Evolutionary conservation across 2,113 vertebrate species (phyloP).

Genomic region (Miniopterus natalensis): DNA sequence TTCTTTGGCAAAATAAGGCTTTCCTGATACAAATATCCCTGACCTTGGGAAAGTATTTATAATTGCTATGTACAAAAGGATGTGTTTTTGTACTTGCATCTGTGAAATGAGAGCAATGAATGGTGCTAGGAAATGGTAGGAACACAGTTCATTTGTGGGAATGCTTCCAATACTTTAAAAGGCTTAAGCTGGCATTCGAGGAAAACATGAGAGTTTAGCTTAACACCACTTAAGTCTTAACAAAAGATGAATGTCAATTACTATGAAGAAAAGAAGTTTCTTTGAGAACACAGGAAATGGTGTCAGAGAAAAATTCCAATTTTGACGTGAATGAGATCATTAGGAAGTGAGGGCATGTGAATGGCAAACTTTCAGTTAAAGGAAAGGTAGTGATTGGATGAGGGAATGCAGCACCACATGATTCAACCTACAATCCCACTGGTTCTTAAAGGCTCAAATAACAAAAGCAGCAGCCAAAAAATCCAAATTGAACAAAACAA

Average conservation of each 20-base stretch:
- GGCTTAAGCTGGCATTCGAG: background rate
- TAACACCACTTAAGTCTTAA: constrained; percentile 73
- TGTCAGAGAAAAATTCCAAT: constrained; percentile 70
- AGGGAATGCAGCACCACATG: background rate
- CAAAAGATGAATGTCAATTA: constrained; percentile 76
- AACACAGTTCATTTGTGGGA: constrained; percentile 66
- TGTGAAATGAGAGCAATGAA: constrained; percentile 47
- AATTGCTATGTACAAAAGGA: constrained; percentile 67
- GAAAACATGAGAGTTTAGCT: constrained; percentile 68
- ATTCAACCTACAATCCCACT: background rate
- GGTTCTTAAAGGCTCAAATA: background rate
- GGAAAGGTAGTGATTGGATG: background rate
- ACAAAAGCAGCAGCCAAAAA: background rate
- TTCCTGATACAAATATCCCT: constrained; percentile 66
- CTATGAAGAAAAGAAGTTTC: constrained; percentile 63
- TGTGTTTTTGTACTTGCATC: constrained; percentile 70
- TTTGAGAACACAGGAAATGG: constrained; percentile 78
- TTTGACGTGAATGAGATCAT: constrained; percentile 54
- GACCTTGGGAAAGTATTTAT: constrained; percentile 72
- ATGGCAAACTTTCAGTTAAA: constrained; percentile 35
- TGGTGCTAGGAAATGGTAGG: constrained; percentile 64
- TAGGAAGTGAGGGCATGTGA: background rate
- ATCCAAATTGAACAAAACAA: background rate
- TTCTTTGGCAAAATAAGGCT: constrained; percentile 71
- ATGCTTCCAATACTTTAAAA: constrained; percentile 65